Percentiles rank a stretch among this genome's conserved stretches.
These are phyloP conservation scores for Ceratosolen fusciceps DNA, from an alignment of 1,140 invertebrate species.

Conservation along the genomic window DNA sequence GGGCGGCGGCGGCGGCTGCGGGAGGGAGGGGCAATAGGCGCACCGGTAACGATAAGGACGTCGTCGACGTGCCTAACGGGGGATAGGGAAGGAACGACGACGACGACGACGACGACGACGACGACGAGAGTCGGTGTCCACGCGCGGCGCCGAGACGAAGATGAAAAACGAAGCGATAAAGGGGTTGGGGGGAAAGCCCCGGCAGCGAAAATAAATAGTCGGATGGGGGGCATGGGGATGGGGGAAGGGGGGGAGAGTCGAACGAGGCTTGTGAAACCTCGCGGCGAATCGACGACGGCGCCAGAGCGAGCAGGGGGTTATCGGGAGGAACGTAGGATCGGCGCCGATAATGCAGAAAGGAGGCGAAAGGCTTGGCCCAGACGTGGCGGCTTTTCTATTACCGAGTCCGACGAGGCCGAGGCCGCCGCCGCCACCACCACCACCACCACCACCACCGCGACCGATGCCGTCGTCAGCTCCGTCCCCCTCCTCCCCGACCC, in stretches of 20 bases:
- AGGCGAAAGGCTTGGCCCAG: neutral
- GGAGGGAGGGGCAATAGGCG: neutral
- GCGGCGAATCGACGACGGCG: constrained; percentile 57
- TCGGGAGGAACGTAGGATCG: constrained; percentile 53
- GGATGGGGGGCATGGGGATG: neutral
- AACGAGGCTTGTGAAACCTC: constrained; percentile 48
- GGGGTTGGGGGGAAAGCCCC: constrained; percentile 18
- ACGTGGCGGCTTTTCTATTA: constrained; percentile 1
- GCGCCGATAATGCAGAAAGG: constrained; percentile 4
- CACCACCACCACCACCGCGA: no score
- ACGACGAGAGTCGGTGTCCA: neutral
- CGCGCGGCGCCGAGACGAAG: constrained; percentile 4
- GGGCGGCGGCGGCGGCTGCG: neutral
- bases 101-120: neutral
- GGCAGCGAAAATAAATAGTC: constrained; percentile 24
- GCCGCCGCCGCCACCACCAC: neutral
- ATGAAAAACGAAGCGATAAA: neutral
- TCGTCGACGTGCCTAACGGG: no score
- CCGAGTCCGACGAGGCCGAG: neutral
- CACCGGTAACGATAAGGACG: neutral
- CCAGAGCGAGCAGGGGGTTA: constrained; percentile 60
- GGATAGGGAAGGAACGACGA: constrained; percentile 3
- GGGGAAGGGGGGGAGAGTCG: constrained; percentile 22
- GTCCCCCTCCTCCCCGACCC: no score
- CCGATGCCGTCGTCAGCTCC: no score